Percentiles rank a stretch among this genome's conserved stretches.
These are phyloP conservation scores for Actenoides hombroni DNA, from an alignment of 2,113 vertebrate genomes.

Conservation along the genomic window DNA sequence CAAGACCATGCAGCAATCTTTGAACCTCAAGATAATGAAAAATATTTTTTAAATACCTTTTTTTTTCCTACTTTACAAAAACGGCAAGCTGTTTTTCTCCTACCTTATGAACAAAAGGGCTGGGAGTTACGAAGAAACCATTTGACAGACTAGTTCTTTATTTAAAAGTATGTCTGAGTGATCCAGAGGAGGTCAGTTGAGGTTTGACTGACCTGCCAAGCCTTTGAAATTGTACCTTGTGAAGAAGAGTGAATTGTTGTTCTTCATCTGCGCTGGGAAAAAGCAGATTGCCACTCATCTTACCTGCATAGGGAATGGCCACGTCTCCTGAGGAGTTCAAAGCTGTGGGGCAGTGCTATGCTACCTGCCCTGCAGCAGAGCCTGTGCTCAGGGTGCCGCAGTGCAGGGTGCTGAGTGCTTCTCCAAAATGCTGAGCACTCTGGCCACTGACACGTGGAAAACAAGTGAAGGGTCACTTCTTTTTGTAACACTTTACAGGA, in stretches of 20 bases:
- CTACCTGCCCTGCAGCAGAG: neutral
- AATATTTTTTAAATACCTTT: neutral
- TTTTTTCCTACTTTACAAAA: neutral
- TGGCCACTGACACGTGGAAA: neutral
- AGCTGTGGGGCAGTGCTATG: neutral
- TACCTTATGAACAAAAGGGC: neutral
- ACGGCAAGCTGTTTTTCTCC: neutral
- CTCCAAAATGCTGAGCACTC: neutral
- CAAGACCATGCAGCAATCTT: neutral
- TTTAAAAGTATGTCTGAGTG: neutral
- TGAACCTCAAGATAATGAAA: neutral
- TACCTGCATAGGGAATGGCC: fast-evolving
- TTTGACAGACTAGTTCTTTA: neutral
- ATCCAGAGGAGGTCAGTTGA: neutral
- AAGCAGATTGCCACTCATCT: neutral
- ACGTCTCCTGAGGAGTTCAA: neutral
- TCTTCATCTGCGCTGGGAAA: neutral
- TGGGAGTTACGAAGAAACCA: neutral
- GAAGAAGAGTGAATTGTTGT: neutral
- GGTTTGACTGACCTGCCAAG: neutral
- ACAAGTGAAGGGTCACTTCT: neutral
- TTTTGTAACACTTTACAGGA: neutral
- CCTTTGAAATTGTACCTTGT: neutral
- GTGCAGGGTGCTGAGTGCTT: fast-evolving
- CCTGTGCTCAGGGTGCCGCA: fast-evolving